Conservation (phyloP, 2,113 vertebrate species). For the Malurus melanocephalus region DNA sequence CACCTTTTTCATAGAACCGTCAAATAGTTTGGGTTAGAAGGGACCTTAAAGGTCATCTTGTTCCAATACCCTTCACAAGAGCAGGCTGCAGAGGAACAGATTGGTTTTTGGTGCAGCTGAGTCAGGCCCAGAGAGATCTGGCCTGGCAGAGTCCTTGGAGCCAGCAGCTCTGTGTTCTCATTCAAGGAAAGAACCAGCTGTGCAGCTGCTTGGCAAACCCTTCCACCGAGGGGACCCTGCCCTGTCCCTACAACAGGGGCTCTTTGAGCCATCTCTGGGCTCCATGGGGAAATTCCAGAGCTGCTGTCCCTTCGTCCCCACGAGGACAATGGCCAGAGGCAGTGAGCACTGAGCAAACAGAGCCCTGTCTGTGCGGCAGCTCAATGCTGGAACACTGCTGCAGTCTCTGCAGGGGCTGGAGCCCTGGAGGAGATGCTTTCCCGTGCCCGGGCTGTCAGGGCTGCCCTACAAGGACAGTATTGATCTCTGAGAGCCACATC, state of each 20-base stretch:
- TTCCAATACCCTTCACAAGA: background rate
- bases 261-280: background rate
- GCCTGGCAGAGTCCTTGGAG: background rate
- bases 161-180: background rate
- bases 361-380: conserved; percentile 11
- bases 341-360: background rate
- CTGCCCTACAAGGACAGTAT: background rate
- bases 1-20: background rate
- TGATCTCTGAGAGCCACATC: background rate
- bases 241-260: background rate
- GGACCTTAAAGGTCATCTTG: background rate
- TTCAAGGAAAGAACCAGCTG: background rate
- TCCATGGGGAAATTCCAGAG: conserved; percentile 21
- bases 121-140: background rate
- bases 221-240: background rate
- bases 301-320: background rate
- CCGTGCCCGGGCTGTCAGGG: background rate
- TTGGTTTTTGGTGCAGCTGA: background rate
- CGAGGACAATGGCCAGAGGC: background rate
- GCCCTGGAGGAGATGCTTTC: background rate
- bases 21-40: background rate
- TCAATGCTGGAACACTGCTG: background rate
- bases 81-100: background rate
- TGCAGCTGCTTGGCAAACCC: background rate
- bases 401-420: background rate